phyloP scores from a whole-genome alignment of 2,113 vertebrate species.

The Heloderma charlesbogerti region DNA sequence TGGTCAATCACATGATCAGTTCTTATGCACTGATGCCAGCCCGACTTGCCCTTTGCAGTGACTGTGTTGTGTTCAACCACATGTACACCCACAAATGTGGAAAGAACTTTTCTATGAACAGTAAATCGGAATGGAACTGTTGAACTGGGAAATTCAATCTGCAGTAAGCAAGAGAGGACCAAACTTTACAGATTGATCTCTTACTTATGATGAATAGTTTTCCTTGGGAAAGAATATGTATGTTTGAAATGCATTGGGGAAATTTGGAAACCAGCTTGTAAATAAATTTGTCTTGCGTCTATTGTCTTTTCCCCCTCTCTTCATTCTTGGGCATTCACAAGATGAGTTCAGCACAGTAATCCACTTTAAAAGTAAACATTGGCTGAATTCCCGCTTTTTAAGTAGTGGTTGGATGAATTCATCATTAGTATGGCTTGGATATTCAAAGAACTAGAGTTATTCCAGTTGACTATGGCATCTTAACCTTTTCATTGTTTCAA shows the following conservation, averaged over 20 bases:
- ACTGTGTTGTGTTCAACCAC: background rate
- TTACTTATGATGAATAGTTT: background rate
- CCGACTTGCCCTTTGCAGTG: background rate
- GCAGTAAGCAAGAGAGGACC: background rate
- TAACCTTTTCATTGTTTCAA: background rate
- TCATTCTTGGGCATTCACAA: background rate
- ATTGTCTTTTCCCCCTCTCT: background rate
- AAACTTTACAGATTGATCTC: background rate
- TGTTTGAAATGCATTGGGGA: background rate
- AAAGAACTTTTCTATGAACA: background rate
- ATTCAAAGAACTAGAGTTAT: background rate
- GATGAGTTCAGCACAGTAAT: background rate
- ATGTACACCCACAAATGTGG: background rate
- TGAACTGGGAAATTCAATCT: background rate
- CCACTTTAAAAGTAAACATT: background rate
- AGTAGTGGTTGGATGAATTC: background rate
- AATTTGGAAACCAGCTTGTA: background rate
- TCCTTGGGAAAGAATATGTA: background rate
- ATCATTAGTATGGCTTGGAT: background rate
- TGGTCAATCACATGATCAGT: background rate
- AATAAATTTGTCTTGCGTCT: background rate
- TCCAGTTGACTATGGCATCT: background rate
- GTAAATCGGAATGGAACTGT: background rate
- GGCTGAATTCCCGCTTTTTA: background rate
- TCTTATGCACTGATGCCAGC: background rate